A percentile compares a stretch with the other conserved stretches of the same genome.
Conservation (phyloP, 2,888 invertebrate species). For the Scelioninae gen. 1 region DNA sequence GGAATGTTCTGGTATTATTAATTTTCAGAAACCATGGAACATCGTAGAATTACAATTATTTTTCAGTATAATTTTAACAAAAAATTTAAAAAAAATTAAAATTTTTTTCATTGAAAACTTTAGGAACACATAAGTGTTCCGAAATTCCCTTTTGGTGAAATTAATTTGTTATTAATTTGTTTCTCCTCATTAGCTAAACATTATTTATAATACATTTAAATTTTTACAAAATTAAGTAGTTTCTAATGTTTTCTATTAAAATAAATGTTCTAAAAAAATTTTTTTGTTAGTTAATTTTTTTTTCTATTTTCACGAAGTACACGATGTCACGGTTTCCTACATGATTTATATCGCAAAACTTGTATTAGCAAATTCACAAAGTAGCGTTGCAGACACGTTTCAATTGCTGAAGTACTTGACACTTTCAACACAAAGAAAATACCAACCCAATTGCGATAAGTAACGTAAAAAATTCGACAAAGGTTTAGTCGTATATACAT, state of each 20-base stretch:
- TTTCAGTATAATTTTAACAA: not conserved
- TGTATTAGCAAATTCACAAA: slow-evolving; percentile 8
- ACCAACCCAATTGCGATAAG: slow-evolving; percentile 1
- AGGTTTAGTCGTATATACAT: slow-evolving; percentile 26
- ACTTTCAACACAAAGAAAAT: not conserved
- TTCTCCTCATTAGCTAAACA: too few species aligned
- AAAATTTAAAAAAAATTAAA: too few species aligned
- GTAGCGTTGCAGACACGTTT: not conserved
- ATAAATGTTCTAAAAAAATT: not conserved
- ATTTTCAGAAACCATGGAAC: slow-evolving; percentile 14
- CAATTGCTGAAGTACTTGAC: not conserved
- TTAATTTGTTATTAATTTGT: too few species aligned
- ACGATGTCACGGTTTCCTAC: slow-evolving; percentile 27
- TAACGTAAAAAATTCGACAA: slow-evolving; percentile 17
- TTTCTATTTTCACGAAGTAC: slow-evolving; percentile 11
- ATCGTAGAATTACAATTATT: not conserved
- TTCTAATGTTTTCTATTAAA: too few species aligned
- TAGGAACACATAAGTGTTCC: too few species aligned
- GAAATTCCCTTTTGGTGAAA: too few species aligned
- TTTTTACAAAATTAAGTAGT: too few species aligned
- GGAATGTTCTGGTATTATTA: slow-evolving; percentile 19
- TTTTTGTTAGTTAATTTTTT: not conserved
- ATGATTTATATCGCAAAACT: not conserved
- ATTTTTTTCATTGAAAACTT: too few species aligned
- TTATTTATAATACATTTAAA: too few species aligned